Base-by-base conservation (phyloP, 2,113 vertebrate species). In the Sylvietta virens region DNA sequence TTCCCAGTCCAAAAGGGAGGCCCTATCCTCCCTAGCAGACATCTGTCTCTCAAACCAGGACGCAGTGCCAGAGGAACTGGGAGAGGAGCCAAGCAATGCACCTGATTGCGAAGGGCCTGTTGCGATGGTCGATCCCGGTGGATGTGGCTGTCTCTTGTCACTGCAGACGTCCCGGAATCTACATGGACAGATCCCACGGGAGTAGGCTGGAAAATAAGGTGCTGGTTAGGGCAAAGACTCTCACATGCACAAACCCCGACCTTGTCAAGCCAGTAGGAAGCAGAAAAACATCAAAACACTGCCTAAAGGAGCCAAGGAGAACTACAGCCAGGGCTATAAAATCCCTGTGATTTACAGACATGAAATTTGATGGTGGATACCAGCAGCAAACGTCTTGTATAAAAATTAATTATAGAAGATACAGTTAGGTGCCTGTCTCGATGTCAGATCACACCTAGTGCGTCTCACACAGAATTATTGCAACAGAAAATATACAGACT, bases 111-210 rank as follows among this genome's bases (percentile, higher is more conserved):
- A 39, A 99, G 98, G 33, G 99, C 99, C 90, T 98, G 98, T 31
- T 99, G 98, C 1, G 99, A 98, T 19, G 99, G 98, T 27, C 99
- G 98, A 51, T 99, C 99, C 96, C 99, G 98, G 92, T 99, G 99
- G 47, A 98, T 37, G 78, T 99, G 99, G 97, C 98, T 99, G 86
- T 99, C 99, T 97, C 99, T 98, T 5, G 98, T 99, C 95, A 99
- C 97, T 47, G 98, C 98, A 15, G 99, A 99, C 1, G 99, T 98
- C 93, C 98, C 99, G 15, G 99, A 99, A 95, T 99, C 99, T 65
- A 99, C 98, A 5, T 99, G 98, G 94, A 99, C 98, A 47, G 99
- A 99, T 70, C 99, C 99, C 95, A 99, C 99, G 2, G 99, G 99
- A 86, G 99, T 99, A 95, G 99, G 99, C 99, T 99, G 87, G 56